A percentile compares a stretch with the other conserved stretches of the same genome.
Evolutionary conservation across 1,140 invertebrate genomes (phyloP).

Genomic region (Papilio machaon): DNA sequence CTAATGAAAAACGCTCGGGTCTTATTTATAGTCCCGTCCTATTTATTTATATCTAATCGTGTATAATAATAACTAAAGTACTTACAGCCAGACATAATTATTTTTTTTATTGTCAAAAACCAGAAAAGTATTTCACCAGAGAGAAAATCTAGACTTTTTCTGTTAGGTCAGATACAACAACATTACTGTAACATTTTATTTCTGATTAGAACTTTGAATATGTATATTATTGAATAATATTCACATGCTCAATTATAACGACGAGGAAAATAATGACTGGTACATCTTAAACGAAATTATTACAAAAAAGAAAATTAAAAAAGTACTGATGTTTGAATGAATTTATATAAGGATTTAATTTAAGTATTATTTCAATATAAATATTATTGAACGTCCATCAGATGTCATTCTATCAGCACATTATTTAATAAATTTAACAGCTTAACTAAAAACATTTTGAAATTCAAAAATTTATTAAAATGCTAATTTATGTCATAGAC

Average conservation of each 20-base stretch:
- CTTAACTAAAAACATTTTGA: background rate
- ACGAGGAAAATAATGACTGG: no score
- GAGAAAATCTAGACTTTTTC: background rate
- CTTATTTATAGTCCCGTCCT: slow-evolving; percentile 53
- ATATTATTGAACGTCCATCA: background rate
- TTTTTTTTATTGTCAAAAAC: background rate
- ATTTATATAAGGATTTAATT: no score
- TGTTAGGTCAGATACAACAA: background rate
- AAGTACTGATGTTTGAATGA: no score
- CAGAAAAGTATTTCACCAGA: background rate
- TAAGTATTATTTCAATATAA: no score
- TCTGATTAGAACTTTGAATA: background rate
- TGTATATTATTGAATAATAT: background rate
- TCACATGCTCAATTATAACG: no score
- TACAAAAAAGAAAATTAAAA: no score
- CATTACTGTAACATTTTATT: background rate
- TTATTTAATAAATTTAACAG: background rate
- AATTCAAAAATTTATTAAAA: background rate
- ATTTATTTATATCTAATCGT: background rate
- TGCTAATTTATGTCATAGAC: slow-evolving; percentile 36
- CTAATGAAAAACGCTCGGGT: slow-evolving; percentile 76
- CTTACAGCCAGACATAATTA: background rate
- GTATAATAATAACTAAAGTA: background rate
- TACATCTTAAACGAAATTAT: no score
- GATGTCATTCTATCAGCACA: background rate